Percentiles rank a stretch among this genome's conserved stretches.
phyloP scores from a whole-genome alignment of 2,113 vertebrate species.

The Perca fluviatilis region DNA sequence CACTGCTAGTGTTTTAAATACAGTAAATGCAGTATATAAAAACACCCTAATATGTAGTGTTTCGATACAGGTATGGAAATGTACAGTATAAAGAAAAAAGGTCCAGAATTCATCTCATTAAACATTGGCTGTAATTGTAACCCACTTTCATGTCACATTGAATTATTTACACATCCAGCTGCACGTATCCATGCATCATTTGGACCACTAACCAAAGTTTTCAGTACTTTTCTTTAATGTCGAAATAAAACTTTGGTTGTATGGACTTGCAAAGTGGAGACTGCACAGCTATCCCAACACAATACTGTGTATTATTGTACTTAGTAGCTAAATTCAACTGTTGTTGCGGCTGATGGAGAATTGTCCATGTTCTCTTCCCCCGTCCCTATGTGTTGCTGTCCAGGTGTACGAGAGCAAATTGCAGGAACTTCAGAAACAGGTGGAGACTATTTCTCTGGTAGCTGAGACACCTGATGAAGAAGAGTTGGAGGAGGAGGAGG shows the following conservation, averaged over 20 bases:
- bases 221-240: not conserved
- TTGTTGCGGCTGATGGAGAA: conserved; percentile 54
- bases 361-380: conserved; percentile 46
- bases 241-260: not conserved
- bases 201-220: not conserved
- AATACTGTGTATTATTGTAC: not conserved
- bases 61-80: not conserved
- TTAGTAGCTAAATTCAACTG: conserved; percentile 19
- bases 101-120: too few relatives aligned
- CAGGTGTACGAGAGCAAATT: conserved; percentile 99
- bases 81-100: not conserved
- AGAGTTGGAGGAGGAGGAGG: conserved; percentile 93
- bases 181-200: not conserved
- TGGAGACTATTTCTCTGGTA: conserved; percentile 93
- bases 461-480: conserved; percentile 96
- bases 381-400: conserved; percentile 71
- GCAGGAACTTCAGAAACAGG: conserved; percentile 98
- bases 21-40: not conserved
- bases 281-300: not conserved
- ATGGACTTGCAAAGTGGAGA: not conserved
- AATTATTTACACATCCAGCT: not conserved
- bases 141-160: not conserved
- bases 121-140: not conserved
- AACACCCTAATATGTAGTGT: not conserved
- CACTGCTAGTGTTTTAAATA: not conserved